A percentile compares a stretch with the other conserved stretches of the same genome.
Conservation (phyloP, 1,140 invertebrate genomes). For the Drosophila athabasca region DNA sequence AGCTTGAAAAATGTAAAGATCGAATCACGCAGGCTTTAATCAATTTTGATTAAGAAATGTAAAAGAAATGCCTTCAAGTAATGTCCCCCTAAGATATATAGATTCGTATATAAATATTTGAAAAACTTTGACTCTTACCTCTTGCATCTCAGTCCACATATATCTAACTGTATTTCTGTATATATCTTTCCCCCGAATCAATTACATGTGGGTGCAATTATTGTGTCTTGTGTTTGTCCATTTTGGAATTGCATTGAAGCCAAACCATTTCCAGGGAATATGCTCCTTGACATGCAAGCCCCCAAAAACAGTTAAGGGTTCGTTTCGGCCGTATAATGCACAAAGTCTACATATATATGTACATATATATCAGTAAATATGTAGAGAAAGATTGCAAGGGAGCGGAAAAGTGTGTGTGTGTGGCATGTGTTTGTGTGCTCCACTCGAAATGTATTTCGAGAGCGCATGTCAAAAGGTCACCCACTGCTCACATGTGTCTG, state of each 20-base stretch:
- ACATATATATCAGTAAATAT: conserved; percentile 7
- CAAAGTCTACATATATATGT: conserved; percentile 5
- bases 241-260: conserved; percentile 29
- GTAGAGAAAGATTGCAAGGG: background rate
- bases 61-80: no score
- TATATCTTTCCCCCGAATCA: conserved; percentile 3
- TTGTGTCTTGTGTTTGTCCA: conserved; percentile 37
- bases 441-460: conserved; percentile 79
- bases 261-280: conserved; percentile 25
- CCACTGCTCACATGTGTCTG: conserved; percentile 42
- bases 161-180: background rate
- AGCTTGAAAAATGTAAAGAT: no score
- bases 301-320: conserved; percentile 51
- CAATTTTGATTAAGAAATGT: no score
- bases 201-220: conserved; percentile 38
- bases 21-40: no score
- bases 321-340: conserved; percentile 16
- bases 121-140: background rate
- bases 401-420: background rate
- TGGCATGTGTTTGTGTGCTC: conserved; percentile 52
- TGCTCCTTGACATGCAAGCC: conserved; percentile 38
- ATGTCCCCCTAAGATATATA: no score
- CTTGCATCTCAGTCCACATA: background rate
- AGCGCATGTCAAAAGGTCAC: conserved; percentile 79
- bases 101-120: background rate